Evolutionary conservation across 2,113 vertebrate genomes (phyloP), one percentile per base, ranked within the genome.

Genomic region (Falcunculus frontatus): DNA sequence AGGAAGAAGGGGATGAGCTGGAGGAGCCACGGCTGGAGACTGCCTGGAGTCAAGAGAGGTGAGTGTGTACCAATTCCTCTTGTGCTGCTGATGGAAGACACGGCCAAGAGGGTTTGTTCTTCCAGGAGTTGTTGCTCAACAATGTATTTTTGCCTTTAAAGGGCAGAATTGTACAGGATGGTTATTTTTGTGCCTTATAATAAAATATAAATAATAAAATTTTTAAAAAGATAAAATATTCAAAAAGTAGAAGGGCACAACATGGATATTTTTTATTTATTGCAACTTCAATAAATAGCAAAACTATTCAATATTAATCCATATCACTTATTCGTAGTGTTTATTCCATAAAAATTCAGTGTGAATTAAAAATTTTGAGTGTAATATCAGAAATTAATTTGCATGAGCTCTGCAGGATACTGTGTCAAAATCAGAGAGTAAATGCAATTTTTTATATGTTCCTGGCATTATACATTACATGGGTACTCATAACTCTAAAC

Each of bases 1-100:
- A 50, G 49, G 65, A 56, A 23, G 70, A 37, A 93, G 18, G 21
- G 30, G 17, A 30, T 44, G 67, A 44, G 22, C 25, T 83, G 73
- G 64, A 27, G 65, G 49, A 87, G n/a, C 22, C 1, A 0, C 5
- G 56, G 39, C 41, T 82, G 56, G 37, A 74, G 29, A 37, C 33
- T 29, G 44, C 18, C 9, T 26, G 42, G 46, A 23, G 8, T 30
- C 11, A 11, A 13, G 67, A 19, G 8, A 47, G 3, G 17, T 44
- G 47, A 60, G 12, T 1, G 6, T 21, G 26, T 4, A 2, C 13
- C 37, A 2, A 7, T 1, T 17, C 41, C 27, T 30, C 9, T 27
- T 4, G 1, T 5, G 30, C 39, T 68, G 49, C 57, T 59, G 22
- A 39, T 64, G 44, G 37, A 26, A 44, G 3, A 39, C 20, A 2